A percentile compares a stretch with the other conserved stretches of the same genome.
phyloP scores from a whole-genome alignment of 2,113 vertebrate genomes.

The Mastomys coucha region DNA sequence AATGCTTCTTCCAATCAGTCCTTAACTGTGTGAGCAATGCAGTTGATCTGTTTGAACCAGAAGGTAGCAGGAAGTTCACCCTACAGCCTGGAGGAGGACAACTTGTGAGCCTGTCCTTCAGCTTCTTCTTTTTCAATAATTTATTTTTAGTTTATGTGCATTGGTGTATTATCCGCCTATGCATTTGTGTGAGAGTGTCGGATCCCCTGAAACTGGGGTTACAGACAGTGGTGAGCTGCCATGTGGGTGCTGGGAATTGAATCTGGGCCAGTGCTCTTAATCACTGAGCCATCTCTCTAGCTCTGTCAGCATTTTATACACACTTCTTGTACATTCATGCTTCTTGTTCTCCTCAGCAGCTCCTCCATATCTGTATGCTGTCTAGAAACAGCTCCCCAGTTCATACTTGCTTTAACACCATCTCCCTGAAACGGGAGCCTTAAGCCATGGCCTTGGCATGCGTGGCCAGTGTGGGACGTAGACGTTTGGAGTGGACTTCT shows the following conservation, averaged over 20 bases:
- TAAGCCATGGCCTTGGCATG: neutral
- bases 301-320: neutral
- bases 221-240: neutral
- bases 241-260: neutral
- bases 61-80: neutral
- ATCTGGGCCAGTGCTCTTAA: neutral
- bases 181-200: neutral
- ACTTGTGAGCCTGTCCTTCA: neutral
- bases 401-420: neutral
- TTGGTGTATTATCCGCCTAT: neutral
- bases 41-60: neutral
- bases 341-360: neutral
- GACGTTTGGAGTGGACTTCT: neutral
- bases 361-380: neutral
- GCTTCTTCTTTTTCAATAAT: neutral
- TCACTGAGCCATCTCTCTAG: neutral
- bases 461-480: too few species aligned
- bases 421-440: neutral
- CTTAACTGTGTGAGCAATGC: neutral
- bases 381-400: neutral
- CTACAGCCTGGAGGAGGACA: too few species aligned
- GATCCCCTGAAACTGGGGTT: neutral
- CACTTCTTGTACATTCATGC: neutral
- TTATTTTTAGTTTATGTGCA: neutral
- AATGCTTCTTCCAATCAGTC: neutral